Evolutionary conservation across 2,113 vertebrate species (phyloP), one percentile per base, ranked within the genome.

Genomic region (Elaphurus davidianus): DNA sequence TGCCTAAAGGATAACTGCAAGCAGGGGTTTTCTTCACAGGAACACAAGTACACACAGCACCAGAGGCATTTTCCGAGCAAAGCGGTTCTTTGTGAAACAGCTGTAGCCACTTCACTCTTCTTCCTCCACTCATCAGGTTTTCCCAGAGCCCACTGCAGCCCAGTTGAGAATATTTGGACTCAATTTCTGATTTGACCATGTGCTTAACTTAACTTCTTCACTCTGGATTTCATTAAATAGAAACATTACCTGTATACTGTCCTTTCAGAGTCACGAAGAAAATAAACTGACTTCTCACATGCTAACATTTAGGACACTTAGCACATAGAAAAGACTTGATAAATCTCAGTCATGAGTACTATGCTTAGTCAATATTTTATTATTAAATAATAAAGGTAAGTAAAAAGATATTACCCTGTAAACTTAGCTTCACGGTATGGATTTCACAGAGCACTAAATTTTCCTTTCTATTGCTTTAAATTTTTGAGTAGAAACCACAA

Each of bases 111-210:
- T 93, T 99, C 99, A 14, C 98, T 99, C 84, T 99, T 99, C 97
- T 99, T 99, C 91, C 98, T 99, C 90, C 99, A 99, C 98, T 98
- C 98, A 25, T 98, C 99, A 88, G 99, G 99, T 98, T 99, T 99
- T 97, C 99, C 99, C 96, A 99, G 99, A 98, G 99, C 98, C 96
- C 98, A 27, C 36, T 52, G 21, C 12, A 71, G 6, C 57, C 30
- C 10, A 85, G 23, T 36, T 54, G 57, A 96, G 50, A 92, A 52
- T 45, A 71, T 71, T 6, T 91, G 54, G 71, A 23, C 81, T 36
- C 54, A 87, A 1, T 21, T 64, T 19, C 43, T 47, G 59, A 90
- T 50, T 50, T 76, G 33, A 30, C 40, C 6, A 2, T 36, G 62
- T 50, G 71, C 81, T 83, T 52, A 52, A 50, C 43, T 79, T 47